Evolutionary conservation across 1,140 invertebrate genomes (phyloP).

Genomic region (Choristoneura fumiferana): DNA sequence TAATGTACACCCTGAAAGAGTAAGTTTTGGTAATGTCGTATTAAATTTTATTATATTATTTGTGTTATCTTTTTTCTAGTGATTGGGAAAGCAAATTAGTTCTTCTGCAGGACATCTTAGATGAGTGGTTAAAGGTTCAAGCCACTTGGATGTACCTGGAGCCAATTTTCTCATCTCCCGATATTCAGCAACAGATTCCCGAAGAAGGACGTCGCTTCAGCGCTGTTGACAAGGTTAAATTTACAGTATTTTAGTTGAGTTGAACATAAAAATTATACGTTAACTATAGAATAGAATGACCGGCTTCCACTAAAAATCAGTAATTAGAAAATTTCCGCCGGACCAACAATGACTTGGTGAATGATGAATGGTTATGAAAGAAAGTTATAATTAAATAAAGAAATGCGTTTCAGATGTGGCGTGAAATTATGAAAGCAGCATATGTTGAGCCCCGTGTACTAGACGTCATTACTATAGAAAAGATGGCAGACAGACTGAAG

Average conservation of each 20-base stretch:
- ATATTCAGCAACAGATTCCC: conserved; percentile 98
- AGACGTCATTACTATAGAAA: conserved; percentile 92
- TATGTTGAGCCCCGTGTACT: conserved; percentile 89
- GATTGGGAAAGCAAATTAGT: conserved; percentile 89
- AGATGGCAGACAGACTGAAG: conserved; percentile 93
- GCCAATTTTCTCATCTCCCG: conserved; percentile 98
- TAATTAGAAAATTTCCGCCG: too few species aligned
- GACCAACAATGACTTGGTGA: too few species aligned
- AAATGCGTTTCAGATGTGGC: conserved; percentile 85
- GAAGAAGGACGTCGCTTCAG: conserved; percentile 92
- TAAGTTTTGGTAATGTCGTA: too few species aligned
- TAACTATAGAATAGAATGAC: too few species aligned
- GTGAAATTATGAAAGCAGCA: conserved; percentile 95
- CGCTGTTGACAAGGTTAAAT: conserved; percentile 90
- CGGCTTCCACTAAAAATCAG: too few species aligned
- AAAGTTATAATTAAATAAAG: too few species aligned
- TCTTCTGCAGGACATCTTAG: conserved; percentile 93
- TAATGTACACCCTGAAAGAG: too few species aligned
- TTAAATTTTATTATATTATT: conserved; percentile 13
- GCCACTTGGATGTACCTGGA: conserved; percentile 98
- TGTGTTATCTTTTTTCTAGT: conserved; percentile 62
- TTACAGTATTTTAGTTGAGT: not conserved
- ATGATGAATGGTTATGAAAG: too few species aligned
- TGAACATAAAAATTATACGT: too few species aligned
- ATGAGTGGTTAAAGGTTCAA: conserved; percentile 98